Percentiles rank a stretch among this genome's conserved stretches.
Conservation (phyloP, 2,113 vertebrate genomes). For the Tinamus guttatus region DNA sequence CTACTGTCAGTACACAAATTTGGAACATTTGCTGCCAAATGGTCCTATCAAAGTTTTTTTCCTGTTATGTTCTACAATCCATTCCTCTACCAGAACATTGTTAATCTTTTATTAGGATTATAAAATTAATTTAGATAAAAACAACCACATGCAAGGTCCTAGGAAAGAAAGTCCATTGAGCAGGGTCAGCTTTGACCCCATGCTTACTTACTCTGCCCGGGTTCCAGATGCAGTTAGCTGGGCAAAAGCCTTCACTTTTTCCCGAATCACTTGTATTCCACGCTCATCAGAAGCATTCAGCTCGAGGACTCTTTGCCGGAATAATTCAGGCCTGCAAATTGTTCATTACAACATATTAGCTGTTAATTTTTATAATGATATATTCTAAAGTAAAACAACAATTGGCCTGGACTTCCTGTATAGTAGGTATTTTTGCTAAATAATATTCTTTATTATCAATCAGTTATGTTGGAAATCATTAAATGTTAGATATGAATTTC, state of each 20-base stretch:
- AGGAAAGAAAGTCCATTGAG: not conserved
- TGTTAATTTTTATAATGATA: not conserved
- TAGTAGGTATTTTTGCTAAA: not conserved
- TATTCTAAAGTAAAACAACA: not conserved
- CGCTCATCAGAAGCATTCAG: conserved; percentile 97
- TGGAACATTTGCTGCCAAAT: not conserved
- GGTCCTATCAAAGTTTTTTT: not conserved
- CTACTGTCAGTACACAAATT: not conserved
- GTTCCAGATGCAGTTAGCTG: conserved; percentile 91
- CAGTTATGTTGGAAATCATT: not conserved
- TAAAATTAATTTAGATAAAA: not conserved
- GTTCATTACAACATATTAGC: conserved; percentile 14
- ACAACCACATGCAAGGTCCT: not conserved
- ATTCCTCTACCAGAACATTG: not conserved
- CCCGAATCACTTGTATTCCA: conserved; percentile 95
- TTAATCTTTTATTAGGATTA: not conserved
- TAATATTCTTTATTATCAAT: not conserved
- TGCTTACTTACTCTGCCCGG: conserved; percentile 94
- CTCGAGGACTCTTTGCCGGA: conserved; percentile 92
- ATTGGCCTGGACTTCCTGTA: not conserved
- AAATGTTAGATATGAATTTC: not conserved
- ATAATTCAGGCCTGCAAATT: conserved; percentile 87
- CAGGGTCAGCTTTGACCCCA: not conserved
- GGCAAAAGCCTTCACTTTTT: conserved; percentile 96
- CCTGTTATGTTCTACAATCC: not conserved